These are phyloP conservation scores for Mirza zaza DNA, from an alignment of 2,113 vertebrate genomes.

Conservation along the genomic window DNA sequence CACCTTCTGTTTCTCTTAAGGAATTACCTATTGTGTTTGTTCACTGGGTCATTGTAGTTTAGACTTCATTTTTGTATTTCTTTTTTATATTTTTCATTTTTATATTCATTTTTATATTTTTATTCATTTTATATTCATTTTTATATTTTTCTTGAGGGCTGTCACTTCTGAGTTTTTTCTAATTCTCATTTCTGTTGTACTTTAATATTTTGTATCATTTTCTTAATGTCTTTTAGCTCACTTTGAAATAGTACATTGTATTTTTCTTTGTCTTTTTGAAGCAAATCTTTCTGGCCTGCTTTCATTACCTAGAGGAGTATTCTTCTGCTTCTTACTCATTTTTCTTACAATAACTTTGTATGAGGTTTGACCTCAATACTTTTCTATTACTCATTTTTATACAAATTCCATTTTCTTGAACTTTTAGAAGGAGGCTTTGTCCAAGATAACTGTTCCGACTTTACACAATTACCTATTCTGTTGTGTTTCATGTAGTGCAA, in stretches of 20 bases:
- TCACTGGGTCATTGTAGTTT: neutral
- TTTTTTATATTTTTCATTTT: slow-evolving; percentile 10
- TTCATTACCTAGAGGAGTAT: neutral
- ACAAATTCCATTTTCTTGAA: neutral
- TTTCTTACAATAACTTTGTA: neutral
- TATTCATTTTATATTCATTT: neutral
- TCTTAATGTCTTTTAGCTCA: neutral
- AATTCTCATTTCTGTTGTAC: neutral
- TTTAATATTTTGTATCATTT: neutral
- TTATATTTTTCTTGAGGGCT: slow-evolving; percentile 3
- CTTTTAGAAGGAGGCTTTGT: neutral
- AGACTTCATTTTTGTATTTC: neutral
- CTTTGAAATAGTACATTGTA: neutral
- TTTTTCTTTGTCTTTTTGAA: neutral
- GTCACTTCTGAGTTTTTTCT: neutral
- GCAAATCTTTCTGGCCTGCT: neutral
- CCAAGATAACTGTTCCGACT: neutral
- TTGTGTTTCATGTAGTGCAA: neutral
- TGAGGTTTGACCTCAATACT: slow-evolving; percentile 17
- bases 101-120: slow-evolving; percentile 17
- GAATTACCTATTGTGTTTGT: neutral
- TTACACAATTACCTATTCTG: neutral
- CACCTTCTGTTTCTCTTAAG: neutral
- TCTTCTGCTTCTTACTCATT: neutral
- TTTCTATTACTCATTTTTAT: slow-evolving; percentile 10